A percentile compares a stretch with the other conserved stretches of the same genome.
phyloP scores from a whole-genome alignment of 2,797 vertebrate species.

The Poliocrania exsul region DNA sequence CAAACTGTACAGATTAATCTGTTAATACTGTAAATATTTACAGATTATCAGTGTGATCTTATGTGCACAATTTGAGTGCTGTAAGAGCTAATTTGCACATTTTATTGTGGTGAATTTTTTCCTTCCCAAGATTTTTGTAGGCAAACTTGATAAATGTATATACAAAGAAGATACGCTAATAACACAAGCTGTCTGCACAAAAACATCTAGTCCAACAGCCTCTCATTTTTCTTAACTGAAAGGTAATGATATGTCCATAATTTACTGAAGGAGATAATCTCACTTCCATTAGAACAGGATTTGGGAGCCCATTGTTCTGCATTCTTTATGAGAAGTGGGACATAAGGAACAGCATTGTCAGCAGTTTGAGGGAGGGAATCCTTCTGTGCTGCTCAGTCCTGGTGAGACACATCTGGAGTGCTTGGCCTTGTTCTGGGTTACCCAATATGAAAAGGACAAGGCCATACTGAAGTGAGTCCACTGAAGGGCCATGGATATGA shows the following conservation, averaged over 20 bases:
- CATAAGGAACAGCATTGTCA: background rate
- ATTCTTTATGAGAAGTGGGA: background rate
- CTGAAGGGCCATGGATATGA: background rate
- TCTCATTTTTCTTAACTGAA: background rate
- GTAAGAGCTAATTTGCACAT: background rate
- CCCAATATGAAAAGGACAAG: accelerated
- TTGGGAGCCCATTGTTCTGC: background rate
- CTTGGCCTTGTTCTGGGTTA: background rate
- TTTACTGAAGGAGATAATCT: background rate
- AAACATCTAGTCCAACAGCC: background rate
- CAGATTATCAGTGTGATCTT: background rate
- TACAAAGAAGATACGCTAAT: background rate
- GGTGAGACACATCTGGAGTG: background rate
- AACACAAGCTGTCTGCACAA: background rate
- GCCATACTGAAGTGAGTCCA: background rate
- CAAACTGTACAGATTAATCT: background rate
- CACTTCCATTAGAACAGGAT: background rate
- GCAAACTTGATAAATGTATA: background rate
- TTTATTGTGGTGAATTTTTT: background rate
- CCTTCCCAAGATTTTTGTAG: background rate
- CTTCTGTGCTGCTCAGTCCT: background rate
- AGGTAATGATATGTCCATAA: background rate
- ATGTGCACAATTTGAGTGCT: background rate
- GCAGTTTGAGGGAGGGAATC: background rate
- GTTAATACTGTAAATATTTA: background rate